These are phyloP conservation scores for Lineus longissimus DNA, from an alignment of 1,140 invertebrate genomes.

Conservation along the genomic window DNA sequence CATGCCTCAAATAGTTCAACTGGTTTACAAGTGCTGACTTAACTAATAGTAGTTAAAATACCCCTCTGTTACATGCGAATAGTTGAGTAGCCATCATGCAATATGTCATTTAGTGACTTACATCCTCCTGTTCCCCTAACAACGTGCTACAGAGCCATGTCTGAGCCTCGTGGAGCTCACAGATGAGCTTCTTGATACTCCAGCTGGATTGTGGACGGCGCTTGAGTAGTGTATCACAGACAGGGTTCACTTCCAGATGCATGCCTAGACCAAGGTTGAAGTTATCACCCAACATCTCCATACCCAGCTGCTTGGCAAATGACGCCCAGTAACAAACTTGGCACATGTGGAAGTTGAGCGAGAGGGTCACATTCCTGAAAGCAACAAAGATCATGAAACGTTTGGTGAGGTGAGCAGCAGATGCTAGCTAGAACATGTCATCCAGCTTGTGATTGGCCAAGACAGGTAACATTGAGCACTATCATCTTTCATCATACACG, in stretches of 20 bases:
- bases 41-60: too few species aligned
- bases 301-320: constrained; percentile 90
- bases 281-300: constrained; percentile 82
- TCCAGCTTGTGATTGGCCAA: too few species aligned
- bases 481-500: too few species aligned
- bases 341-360: constrained; percentile 81
- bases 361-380: constrained; percentile 74
- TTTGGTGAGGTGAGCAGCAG: constrained; percentile 18
- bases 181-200: constrained; percentile 90
- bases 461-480: too few species aligned
- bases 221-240: constrained; percentile 75
- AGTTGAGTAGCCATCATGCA: too few species aligned
- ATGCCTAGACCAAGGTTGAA: constrained; percentile 57
- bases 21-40: too few species aligned
- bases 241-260: constrained; percentile 68
- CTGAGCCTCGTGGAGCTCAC: constrained; percentile 83
- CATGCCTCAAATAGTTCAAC: too few species aligned
- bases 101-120: not conserved
- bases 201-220: constrained; percentile 84
- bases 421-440: not conserved
- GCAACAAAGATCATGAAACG: constrained; percentile 2
- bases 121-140: not conserved
- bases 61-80: too few species aligned
- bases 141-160: constrained; percentile 82
- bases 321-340: constrained; percentile 98